Evolutionary conservation across 2,113 vertebrate species (phyloP), one percentile per base, ranked within the genome.

Genomic region (Bubo bubo): DNA sequence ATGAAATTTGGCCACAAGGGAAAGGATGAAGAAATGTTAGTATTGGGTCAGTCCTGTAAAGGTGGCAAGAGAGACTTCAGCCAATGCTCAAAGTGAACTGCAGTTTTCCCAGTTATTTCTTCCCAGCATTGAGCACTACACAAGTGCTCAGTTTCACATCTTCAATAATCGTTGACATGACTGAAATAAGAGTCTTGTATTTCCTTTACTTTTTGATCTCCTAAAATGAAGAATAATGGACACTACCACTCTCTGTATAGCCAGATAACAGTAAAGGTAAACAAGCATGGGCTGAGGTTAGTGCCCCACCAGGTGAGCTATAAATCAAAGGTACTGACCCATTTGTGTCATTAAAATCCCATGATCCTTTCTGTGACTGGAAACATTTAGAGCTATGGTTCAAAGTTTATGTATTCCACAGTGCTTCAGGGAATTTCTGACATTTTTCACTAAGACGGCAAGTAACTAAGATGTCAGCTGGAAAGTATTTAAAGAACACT

Each of bases 381-480:
- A 70, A 49, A 77, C 20, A 55, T 73, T 75, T 52, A 88, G 77
- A 95, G 16, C 37, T 72, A 43, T 45, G n/a, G 73, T 88, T 80
- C 86, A 80, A 95, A 93, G 55, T 59, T 70, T 71, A 37, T 35
- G 14, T 66, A 73, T 70, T 86, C 79, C 39, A 43, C 10, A 49
- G 16, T 75, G 81, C 94, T 93, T 86, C 62, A 70, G 86, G 89
- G 80, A 82, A 34, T 76, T 95, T 87, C 75, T 93, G 86, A 90
- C 41, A 93, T 94, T 96, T 95, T 94, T 93, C 73, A 60, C 56
- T 55, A 60, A 62, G 62, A 89, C 66, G 34, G 28, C 74, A 93
- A 87, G 27, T 72, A 91, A 75, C 58, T 19, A 92, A 87, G 56
- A 79, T 34, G 64, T 91, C 80, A 95, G 60, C 45, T 73, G 28